Base-by-base conservation (phyloP, 2,797 vertebrate species). In the Chiloscyllium punctatum region DNA sequence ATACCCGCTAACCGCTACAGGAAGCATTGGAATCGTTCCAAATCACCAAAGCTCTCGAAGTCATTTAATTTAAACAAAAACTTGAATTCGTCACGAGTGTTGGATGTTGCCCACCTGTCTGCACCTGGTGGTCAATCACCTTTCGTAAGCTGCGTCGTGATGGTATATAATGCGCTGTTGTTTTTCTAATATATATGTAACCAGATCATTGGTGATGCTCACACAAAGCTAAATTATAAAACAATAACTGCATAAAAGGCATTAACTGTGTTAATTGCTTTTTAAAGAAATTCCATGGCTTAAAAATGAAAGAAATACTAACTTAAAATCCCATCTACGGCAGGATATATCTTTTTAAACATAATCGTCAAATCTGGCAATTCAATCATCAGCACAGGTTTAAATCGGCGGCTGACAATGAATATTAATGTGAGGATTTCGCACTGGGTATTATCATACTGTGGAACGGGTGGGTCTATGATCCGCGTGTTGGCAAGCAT, bases 401-500 rank as follows among this genome's bases (percentile, higher is more conserved):
- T 94, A 97, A 98, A 98, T 98, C 97, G 97, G 97, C 97, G 97
- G 97, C 98, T 98, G 98, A 98, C 98, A 98, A 98, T 98, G 98
- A 98, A 98, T 98, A 98, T 98, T 98, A 98, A 98, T 98, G 98
- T 97, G 51, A 98, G 98, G 98, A 98, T 98, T 98, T 98, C 98
- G 98, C 98, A 98, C 98, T 97, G 98, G 98, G 98, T 98, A 99
- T 99, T 99, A 99, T 99, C 98, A 98, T 98, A 98, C 97, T 96
- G 97, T 98, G 98, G 97, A 98, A 99, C 99, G 98, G 98, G 98
- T 98, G 98, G 98, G 98, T 98, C 99, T 98, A 99, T 98, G 98
- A 98, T 98, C 98, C 98, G 98, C 98, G 98, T 98, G 98, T 98
- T 98, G 98, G 98, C 98, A 98, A 98, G 99, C 98, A 99, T 99